Conservation (phyloP, 2,888 invertebrate genomes). For the Muschampia plurimacula region DNA sequence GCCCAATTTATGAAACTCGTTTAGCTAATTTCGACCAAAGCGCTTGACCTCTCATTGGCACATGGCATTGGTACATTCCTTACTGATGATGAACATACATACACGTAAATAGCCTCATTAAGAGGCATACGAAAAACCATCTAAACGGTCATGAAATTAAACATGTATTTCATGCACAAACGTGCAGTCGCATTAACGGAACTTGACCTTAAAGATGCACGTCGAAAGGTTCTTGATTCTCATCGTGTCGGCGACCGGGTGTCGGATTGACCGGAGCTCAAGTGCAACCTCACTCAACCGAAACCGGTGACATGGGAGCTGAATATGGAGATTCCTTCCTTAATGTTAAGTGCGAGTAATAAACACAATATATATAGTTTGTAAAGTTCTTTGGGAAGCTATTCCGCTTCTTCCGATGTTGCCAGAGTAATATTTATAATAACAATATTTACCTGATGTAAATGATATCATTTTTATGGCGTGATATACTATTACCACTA, state of each 20-base stretch:
- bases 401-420: too few relatives aligned
- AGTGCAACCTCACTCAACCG: slow-evolving; percentile 33
- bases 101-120: background rate
- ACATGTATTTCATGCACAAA: background rate
- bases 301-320: slow-evolving; percentile 41
- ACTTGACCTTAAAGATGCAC: slow-evolving; percentile 40
- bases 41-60: background rate
- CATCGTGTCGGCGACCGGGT: slow-evolving; percentile 30
- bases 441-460: too few relatives aligned
- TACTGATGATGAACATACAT: background rate
- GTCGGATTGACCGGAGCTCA: slow-evolving; percentile 29
- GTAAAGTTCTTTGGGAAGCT: too few relatives aligned
- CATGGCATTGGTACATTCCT: background rate
- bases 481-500: too few relatives aligned
- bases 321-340: slow-evolving; percentile 23
- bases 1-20: background rate
- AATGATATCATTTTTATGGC: too few relatives aligned
- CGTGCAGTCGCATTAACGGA: slow-evolving; percentile 22
- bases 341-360: background rate
- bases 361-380: too few relatives aligned
- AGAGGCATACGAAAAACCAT: background rate
- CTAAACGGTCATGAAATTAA: background rate
- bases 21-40: background rate
- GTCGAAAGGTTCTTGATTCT: slow-evolving; percentile 38
- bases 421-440: background rate